Percentiles rank a stretch among this genome's conserved stretches.
These are phyloP conservation scores for Drosophila novamexicana DNA, from an alignment of 1,140 invertebrate genomes.

Conservation along the genomic window DNA sequence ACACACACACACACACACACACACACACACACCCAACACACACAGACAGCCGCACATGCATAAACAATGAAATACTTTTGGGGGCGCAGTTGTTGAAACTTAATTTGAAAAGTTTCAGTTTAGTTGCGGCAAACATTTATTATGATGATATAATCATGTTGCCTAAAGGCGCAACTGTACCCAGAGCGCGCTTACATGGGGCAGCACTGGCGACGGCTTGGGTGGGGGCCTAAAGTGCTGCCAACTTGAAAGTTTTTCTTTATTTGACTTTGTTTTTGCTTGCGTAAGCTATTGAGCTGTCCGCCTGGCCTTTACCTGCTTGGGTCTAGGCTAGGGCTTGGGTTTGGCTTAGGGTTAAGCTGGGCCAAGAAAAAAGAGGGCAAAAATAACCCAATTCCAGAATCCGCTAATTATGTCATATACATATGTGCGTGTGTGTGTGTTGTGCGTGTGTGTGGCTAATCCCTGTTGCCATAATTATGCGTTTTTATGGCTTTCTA, in stretches of 20 bases:
- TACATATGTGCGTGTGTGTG: neutral
- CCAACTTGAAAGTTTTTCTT: constrained; percentile 3
- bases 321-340: neutral
- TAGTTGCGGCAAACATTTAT: constrained; percentile 74
- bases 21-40: neutral
- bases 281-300: constrained; percentile 23
- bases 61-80: constrained; percentile 54
- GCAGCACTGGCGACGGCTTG: neutral
- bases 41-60: constrained; percentile 5
- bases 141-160: constrained; percentile 81
- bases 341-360: constrained; percentile 47
- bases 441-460: neutral
- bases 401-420: constrained; percentile 46
- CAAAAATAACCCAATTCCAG: constrained; percentile 32
- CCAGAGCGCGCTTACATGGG: constrained; percentile 8
- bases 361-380: constrained; percentile 27
- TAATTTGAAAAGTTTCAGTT: constrained; percentile 81
- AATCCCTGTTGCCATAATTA: constrained; percentile 62
- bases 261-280: neutral
- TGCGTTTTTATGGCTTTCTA: constrained; percentile 71
- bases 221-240: neutral
- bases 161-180: constrained; percentile 64
- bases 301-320: constrained; percentile 41
- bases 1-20: constrained; percentile 6
- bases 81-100: constrained; percentile 58